Conservation (phyloP, 2,113 vertebrate species). For the Craseonycteris thonglongyai region DNA sequence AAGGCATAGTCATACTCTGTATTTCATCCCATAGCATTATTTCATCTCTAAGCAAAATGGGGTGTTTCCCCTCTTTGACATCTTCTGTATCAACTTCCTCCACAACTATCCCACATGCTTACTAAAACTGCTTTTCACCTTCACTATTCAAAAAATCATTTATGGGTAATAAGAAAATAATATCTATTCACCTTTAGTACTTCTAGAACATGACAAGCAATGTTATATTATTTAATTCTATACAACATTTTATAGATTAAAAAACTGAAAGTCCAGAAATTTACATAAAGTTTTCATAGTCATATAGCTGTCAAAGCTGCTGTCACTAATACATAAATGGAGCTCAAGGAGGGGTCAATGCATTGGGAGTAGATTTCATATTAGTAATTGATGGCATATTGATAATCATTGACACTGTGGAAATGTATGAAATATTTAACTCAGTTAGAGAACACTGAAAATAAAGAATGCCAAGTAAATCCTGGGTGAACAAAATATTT, state of each 20-base stretch:
- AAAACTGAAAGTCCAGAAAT: background rate
- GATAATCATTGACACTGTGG: background rate
- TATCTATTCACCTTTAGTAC: background rate
- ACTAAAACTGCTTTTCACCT: background rate
- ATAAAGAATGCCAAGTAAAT: background rate
- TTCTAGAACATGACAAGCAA: background rate
- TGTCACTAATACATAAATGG: background rate
- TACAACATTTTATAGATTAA: background rate
- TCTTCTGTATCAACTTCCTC: background rate
- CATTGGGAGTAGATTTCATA: background rate
- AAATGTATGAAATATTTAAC: background rate
- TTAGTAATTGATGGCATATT: background rate
- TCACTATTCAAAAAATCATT: background rate
- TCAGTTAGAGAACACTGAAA: background rate
- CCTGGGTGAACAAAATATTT: background rate
- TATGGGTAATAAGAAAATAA: background rate
- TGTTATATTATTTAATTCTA: background rate
- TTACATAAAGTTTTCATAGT: background rate
- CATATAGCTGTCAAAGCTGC: background rate
- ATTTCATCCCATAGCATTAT: background rate
- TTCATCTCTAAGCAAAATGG: background rate
- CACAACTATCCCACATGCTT: background rate
- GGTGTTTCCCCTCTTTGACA: background rate
- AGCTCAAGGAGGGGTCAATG: background rate
- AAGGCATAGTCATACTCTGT: background rate